Conservation (phyloP, 2,888 invertebrate genomes). For the Chymomyza procnemis region DNA sequence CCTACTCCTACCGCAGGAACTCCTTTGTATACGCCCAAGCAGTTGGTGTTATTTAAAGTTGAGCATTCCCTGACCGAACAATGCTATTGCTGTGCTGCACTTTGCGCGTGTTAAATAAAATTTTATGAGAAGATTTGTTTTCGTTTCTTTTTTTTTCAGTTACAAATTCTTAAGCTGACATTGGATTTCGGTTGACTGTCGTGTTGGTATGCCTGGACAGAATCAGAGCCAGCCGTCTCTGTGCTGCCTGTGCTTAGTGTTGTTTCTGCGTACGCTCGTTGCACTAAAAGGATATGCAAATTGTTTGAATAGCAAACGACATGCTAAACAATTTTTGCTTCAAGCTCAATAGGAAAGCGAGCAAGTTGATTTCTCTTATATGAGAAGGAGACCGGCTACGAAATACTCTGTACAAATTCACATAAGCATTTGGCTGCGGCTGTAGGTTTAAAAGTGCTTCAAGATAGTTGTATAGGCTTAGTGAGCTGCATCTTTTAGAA, state of each 20-base stretch:
- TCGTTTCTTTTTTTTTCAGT: slow-evolving; percentile 7
- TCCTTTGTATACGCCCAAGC: neutral
- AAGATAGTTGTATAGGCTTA: too few species aligned
- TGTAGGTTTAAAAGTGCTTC: too few species aligned
- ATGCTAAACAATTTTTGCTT: slow-evolving; percentile 62
- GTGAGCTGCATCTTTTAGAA: too few species aligned
- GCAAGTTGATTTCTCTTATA: too few species aligned
- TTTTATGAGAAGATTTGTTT: slow-evolving; percentile 18
- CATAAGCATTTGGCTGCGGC: too few species aligned
- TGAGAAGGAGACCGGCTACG: too few species aligned
- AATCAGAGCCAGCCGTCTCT: neutral
- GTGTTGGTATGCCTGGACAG: slow-evolving; percentile 53
- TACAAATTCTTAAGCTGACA: slow-evolving; percentile 70
- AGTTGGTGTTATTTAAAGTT: slow-evolving; percentile 24
- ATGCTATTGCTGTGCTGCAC: neutral
- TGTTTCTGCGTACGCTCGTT: slow-evolving; percentile 61
- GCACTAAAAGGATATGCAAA: slow-evolving; percentile 72
- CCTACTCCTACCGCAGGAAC: neutral
- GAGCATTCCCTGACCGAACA: slow-evolving; percentile 34
- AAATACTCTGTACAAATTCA: too few species aligned
- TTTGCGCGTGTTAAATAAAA: slow-evolving; percentile 66
- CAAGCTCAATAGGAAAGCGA: slow-evolving; percentile 21
- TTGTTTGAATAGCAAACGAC: slow-evolving; percentile 70
- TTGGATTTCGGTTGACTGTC: slow-evolving; percentile 70
- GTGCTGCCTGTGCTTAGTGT: slow-evolving; percentile 24